Base-by-base conservation (phyloP, 2,888 invertebrate genomes). In the Drosophila koepferae region DNA sequence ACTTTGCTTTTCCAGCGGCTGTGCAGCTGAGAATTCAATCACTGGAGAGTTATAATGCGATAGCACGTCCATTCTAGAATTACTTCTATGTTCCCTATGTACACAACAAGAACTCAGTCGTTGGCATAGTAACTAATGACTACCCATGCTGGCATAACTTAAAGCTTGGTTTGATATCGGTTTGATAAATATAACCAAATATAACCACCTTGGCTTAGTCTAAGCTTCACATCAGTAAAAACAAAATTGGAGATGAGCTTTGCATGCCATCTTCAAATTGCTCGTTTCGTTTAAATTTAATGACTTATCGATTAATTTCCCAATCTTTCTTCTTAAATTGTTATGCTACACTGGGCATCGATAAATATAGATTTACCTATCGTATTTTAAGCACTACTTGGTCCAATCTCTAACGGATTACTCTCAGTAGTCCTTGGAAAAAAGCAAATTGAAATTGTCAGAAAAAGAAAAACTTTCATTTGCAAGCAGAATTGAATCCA, bases 11-110 rank as follows among this genome's bases (percentile, higher is more conserved):
- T 93, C 93, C 9, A 91, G 81, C 67, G 91, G 92, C 91, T 93
- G 93, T 40, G 92, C 92, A 0, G 94, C 93, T 61, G 92, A 93
- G 87, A 94, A 94, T 58, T 94, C 94, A 23, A 94, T 92, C 63
- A 94, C 92, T 46, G 93, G 93, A 14, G 93, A 93, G 36, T 92
- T 93, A 81, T 92, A 93, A 63, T 93, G 92, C 44, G 91, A 92
- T 68, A 94, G 93, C 84, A 94, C 94, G 56, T 92, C 93, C 92
- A 93, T 93, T 20, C 36, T 60, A 9, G 3, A 20, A 38, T 6
- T 38, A 4, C n/a, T 16, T 6, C 1, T 20, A 6, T 31, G 9
- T 18, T 36, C 28, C 23, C 3, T 3, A 18, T 51, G 66, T 46
- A 9, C 63, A 68, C 54, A 72, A 63, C 63, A 72, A 72, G 9